Conservation (phyloP, 2,888 invertebrate genomes). For the Petrophora chlorosata region DNA sequence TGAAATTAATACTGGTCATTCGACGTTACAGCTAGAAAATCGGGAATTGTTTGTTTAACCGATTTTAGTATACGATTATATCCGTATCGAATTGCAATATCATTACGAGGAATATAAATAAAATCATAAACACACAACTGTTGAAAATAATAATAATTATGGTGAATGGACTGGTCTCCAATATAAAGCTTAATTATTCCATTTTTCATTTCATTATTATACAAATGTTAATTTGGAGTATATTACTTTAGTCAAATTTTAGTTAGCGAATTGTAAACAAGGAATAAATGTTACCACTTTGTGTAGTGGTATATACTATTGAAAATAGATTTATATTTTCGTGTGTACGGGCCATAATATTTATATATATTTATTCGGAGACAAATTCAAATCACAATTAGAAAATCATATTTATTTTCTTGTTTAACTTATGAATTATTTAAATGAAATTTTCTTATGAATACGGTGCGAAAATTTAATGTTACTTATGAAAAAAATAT, state of each 20-base stretch:
- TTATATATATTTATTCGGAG: constrained; percentile 9
- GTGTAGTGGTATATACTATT: constrained; percentile 20
- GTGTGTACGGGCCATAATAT: constrained; percentile 24
- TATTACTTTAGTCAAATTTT: constrained; percentile 25
- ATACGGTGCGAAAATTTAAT: constrained; percentile 56
- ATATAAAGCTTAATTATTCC: not conserved
- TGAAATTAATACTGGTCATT: constrained; percentile 24
- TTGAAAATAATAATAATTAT: too few species aligned
- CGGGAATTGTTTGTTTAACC: constrained; percentile 1
- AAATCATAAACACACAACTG: too few species aligned
- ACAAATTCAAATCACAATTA: constrained; percentile 3
- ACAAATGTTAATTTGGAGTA: constrained; percentile 1
- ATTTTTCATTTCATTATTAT: not conserved
- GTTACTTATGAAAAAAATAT: constrained; percentile 26
- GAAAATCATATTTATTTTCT: not conserved
- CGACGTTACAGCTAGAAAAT: not conserved
- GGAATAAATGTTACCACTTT: constrained; percentile 23
- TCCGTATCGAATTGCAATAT: not conserved
- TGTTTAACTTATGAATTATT: constrained; percentile 12
- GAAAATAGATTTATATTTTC: constrained; percentile 13
- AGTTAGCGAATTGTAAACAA: constrained; percentile 22
- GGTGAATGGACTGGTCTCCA: not conserved
- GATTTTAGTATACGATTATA: constrained; percentile 12
- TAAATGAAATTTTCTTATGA: constrained; percentile 51
- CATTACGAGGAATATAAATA: not conserved